These are phyloP conservation scores for Isurus oxyrinchus DNA, from an alignment of 2,113 vertebrate species.

Conservation along the genomic window DNA sequence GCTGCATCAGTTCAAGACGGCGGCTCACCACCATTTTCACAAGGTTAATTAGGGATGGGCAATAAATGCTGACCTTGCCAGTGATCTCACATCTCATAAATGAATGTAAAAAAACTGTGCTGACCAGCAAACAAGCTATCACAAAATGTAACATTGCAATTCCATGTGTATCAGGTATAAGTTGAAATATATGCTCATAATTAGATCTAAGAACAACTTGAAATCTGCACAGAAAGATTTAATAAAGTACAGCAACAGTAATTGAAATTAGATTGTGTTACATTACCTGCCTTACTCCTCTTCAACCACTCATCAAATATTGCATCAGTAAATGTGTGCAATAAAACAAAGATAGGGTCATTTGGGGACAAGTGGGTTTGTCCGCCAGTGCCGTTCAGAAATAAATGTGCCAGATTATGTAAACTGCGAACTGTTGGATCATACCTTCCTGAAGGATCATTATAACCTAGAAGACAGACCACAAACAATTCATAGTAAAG, in stretches of 20 bases:
- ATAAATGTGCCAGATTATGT: conserved; percentile 94
- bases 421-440: conserved; percentile 85
- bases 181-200: not conserved
- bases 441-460: conserved; percentile 79
- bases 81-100: not conserved
- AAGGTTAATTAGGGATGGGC: not conserved
- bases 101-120: not conserved
- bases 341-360: conserved; percentile 89
- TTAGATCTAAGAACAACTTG: no score
- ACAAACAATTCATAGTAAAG: not conserved
- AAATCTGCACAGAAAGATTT: not conserved
- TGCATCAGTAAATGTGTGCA: conserved; percentile 92
- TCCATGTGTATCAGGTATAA: not conserved
- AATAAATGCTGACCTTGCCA: not conserved
- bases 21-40: not conserved
- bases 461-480: conserved; percentile 69
- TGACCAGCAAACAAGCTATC: not conserved
- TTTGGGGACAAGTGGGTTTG: conserved; percentile 95
- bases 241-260: not conserved
- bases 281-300: conserved; percentile 73
- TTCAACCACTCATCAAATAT: conserved; percentile 94
- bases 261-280: not conserved
- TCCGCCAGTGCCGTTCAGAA: conserved; percentile 91
- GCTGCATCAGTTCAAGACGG: not conserved
- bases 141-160: not conserved